Conservation (phyloP, 2,797 vertebrate genomes). For the Typhlichthys eigenmanni region DNA sequence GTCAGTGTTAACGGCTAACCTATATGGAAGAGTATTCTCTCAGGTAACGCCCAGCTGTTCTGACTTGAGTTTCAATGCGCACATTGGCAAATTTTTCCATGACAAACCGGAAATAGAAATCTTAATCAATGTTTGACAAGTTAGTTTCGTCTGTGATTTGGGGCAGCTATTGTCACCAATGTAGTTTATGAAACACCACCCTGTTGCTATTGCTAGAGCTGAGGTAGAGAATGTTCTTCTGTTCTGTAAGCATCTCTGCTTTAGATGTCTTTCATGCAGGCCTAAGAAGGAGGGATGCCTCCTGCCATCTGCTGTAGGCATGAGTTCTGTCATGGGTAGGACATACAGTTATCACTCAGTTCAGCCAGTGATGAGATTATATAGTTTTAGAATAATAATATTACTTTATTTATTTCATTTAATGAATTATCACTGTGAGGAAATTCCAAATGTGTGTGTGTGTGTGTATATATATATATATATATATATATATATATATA, state of each 20-base stretch:
- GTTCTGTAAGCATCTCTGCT: conserved; percentile 24
- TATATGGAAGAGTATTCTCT: conserved; percentile 42
- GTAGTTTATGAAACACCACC: conserved; percentile 46
- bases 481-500: no score
- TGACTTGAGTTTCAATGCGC: conserved; percentile 50
- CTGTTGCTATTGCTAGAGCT: conserved; percentile 28
- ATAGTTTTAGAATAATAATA: no score
- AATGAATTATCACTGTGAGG: no score
- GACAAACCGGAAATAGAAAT: conserved; percentile 47
- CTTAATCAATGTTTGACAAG: neutral
- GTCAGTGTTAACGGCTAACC: conserved; percentile 44
- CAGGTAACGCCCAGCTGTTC: conserved; percentile 54
- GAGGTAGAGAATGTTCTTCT: conserved; percentile 20
- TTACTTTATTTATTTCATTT: no score
- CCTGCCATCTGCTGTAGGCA: conserved; percentile 34
- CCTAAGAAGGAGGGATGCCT: conserved; percentile 10
- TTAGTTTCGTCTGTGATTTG: conserved; percentile 28
- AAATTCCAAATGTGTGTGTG: no score
- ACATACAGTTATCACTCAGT: conserved; percentile 3
- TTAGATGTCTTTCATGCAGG: conserved; percentile 13
- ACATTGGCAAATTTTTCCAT: conserved; percentile 52
- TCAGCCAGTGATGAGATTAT: no score
- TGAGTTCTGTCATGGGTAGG: neutral
- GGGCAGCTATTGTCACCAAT: conserved; percentile 49
- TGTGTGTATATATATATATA: no score